phyloP scores from a whole-genome alignment of 1,140 invertebrate genomes.

The Pseudoatta argentina region DNA sequence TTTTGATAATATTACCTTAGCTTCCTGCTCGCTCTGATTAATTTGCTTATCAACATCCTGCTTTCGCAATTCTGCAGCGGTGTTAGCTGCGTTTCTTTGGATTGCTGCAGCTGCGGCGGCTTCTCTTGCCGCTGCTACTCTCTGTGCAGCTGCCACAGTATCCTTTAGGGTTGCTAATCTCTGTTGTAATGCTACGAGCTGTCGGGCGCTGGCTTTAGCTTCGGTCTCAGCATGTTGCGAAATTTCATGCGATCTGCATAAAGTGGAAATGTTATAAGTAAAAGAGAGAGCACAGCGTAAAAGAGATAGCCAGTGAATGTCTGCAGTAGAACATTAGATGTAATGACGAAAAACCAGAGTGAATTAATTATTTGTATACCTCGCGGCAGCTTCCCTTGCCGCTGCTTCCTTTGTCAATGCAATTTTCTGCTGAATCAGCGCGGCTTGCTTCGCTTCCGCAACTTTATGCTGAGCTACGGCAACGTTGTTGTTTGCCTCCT shows the following conservation, averaged over 20 bases:
- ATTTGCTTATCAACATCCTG: constrained; percentile 86
- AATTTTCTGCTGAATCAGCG: constrained; percentile 83
- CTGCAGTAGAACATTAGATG: neutral
- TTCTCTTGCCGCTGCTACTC: constrained; percentile 84
- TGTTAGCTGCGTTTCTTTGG: constrained; percentile 83
- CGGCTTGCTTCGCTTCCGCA: constrained; percentile 82
- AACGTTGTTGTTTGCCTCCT: constrained; percentile 84
- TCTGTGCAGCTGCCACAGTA: constrained; percentile 84
- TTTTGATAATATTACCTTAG: constrained; percentile 76
- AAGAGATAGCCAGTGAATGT: neutral
- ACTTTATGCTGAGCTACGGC: constrained; percentile 83
- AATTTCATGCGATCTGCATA: constrained; percentile 82
- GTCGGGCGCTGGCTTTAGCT: constrained; percentile 82
- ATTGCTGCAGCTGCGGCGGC: constrained; percentile 84
- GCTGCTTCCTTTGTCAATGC: constrained; percentile 83
- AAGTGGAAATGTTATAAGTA: constrained; percentile 14
- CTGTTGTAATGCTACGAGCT: constrained; percentile 84
- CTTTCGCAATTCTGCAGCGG: constrained; percentile 84
- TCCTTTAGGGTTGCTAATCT: constrained; percentile 84
- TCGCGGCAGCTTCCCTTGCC: constrained; percentile 81
- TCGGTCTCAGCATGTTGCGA: constrained; percentile 81
- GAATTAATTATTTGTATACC: constrained; percentile 72
- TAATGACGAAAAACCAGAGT: constrained; percentile 11
- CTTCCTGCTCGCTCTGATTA: constrained; percentile 82
- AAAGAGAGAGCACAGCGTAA: neutral